Conservation (phyloP, 1,140 invertebrate genomes). For the Babylonia areolata region DNA sequence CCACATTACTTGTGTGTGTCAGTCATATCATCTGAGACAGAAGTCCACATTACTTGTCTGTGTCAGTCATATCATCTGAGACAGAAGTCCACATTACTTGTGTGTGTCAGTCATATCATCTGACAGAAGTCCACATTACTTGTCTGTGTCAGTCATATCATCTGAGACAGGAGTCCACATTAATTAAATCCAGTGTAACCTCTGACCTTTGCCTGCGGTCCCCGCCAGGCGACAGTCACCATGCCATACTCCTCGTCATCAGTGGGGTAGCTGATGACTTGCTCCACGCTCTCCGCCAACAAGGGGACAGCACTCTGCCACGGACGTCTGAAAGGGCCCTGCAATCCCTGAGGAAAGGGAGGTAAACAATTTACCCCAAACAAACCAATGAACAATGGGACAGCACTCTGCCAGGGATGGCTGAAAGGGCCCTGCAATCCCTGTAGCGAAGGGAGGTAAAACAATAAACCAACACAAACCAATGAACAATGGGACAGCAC, state of each 20-base stretch:
- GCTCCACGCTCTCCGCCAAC: constrained; percentile 78
- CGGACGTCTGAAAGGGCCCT: constrained; percentile 80
- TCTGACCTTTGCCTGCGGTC: constrained; percentile 80
- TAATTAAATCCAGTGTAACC: no score
- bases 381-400: constrained; percentile 75
- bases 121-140: no score
- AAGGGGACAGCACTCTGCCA: constrained; percentile 85
- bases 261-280: constrained; percentile 83
- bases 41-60: no score
- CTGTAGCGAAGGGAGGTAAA: background rate
- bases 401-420: constrained; percentile 84
- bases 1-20: no score
- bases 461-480: background rate
- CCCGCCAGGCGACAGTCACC: constrained; percentile 88
- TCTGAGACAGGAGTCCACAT: no score
- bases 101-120: no score
- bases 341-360: background rate
- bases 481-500: constrained; percentile 77
- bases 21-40: no score
- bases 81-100: no score
- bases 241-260: constrained; percentile 91
- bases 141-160: no score
- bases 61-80: no score
- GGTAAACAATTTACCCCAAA: background rate
- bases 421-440: constrained; percentile 76